These are phyloP conservation scores for Montifringilla adamsi DNA, from an alignment of 2,113 vertebrate genomes.

Conservation along the genomic window DNA sequence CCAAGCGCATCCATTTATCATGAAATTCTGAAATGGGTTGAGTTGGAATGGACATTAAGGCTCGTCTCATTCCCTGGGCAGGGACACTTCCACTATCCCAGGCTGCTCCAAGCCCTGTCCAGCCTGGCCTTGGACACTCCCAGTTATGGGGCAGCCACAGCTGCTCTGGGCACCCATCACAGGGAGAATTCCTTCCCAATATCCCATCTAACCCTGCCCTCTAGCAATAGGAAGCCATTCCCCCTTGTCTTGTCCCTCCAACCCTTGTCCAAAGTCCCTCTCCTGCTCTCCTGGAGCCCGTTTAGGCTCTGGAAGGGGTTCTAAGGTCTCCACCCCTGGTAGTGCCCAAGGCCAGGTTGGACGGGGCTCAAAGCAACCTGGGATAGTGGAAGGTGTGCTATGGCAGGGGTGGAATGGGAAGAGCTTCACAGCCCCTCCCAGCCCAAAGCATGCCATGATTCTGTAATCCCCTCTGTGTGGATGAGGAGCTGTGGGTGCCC, in stretches of 20 bases:
- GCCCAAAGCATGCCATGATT: background rate
- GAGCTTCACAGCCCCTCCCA: background rate
- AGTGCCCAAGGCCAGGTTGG: background rate
- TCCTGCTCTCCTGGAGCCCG: background rate
- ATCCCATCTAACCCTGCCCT: background rate
- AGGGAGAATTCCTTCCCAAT: background rate
- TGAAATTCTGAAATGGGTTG: background rate
- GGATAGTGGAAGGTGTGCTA: background rate
- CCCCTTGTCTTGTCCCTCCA: background rate
- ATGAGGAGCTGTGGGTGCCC: background rate
- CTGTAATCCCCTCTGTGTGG: background rate
- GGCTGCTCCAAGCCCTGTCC: background rate
- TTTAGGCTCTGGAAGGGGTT: background rate
- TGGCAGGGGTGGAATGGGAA: background rate
- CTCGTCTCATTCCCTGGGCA: fast-evolving
- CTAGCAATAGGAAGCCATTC: background rate
- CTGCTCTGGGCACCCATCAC: background rate
- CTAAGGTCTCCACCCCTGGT: background rate
- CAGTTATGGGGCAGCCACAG: background rate
- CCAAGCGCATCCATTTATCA: background rate
- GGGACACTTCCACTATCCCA: fast-evolving
- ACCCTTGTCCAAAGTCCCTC: fast-evolving
- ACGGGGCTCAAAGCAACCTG: fast-evolving
- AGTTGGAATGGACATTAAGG: background rate
- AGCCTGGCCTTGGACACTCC: fast-evolving